Base-by-base conservation (phyloP, 2,888 invertebrate species). In the Latrodectus elegans region DNA sequence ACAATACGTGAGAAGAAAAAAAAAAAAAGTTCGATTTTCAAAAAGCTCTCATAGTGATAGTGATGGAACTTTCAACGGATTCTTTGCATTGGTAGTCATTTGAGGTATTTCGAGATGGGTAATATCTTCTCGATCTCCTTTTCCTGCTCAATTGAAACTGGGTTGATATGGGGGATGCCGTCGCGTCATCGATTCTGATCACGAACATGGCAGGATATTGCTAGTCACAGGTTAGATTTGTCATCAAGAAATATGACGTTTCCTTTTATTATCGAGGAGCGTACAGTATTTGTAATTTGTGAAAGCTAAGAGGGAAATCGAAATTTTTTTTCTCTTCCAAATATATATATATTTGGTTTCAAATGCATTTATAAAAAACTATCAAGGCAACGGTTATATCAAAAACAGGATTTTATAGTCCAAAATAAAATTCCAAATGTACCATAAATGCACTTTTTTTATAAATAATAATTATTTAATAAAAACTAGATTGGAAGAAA, bases 31-130 rank as follows among this genome's bases (percentile, higher is more conserved):
- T 60, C 60, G n/a, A 60, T 15, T 60, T 60, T 38, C 38, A 38
- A 38, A 60, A 60, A 60, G n/a, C 60, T 15, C 60, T 15, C 10
- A 6, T 4, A 60, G 60, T n/a, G n/a, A 60, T 12, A 60, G 60
- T 60, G n/a, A 60, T n/a, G n/a, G n/a, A 60, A 12, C n/a, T 60
- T 60, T n/a, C 60, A 60, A 60, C n/a, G 60, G 60, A 60, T 60
- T 60, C 12, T 60, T 60, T 60, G 60, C 12, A 15, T 60, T n/a
- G 6, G 11, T 11, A n/a, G 60, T 60, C n/a, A n/a, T n/a, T 60
- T 38, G 38, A 38, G 38, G 38, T 38, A 38, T 60, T 60, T 10
- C 14, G 60, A 12, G 60, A 60, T 60, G 11, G 60, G n/a, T 60
- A n/a, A 60, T 60, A n/a, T 60, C 60, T 60, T 60, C 60, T 60